These are phyloP conservation scores for Rhopalosiphum maidis DNA, from an alignment of 1,140 invertebrate species.

Conservation along the genomic window DNA sequence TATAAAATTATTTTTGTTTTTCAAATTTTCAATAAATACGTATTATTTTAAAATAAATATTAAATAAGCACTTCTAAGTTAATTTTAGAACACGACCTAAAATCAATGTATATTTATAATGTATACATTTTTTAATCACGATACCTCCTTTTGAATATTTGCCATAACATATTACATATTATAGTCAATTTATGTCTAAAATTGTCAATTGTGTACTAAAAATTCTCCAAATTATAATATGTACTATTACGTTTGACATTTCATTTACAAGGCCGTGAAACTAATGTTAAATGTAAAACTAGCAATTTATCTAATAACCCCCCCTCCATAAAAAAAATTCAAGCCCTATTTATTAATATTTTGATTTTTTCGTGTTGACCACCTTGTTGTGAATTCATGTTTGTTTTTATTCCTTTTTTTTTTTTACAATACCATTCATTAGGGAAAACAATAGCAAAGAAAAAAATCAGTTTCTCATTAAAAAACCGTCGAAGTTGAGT, in stretches of 20 bases:
- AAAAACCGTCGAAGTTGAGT: background rate
- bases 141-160: background rate
- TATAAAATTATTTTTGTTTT: background rate
- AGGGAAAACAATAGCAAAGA: background rate
- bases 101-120: background rate
- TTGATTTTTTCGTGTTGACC: background rate
- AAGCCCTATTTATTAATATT: background rate
- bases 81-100: too few relatives aligned
- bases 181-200: background rate
- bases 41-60: too few relatives aligned
- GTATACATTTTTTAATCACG: background rate
- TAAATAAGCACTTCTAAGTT: too few relatives aligned
- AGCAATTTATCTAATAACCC: background rate
- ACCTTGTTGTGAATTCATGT: background rate
- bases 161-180: background rate
- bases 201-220: background rate
- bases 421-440: conserved; percentile 27
- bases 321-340: background rate
- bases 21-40: background rate
- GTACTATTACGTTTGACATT: background rate
- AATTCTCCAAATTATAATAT: background rate
- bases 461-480: background rate
- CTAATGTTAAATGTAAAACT: background rate
- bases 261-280: background rate
- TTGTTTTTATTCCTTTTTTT: background rate